Evolutionary conservation across 2,888 invertebrate genomes (phyloP).

Genomic region (Erpobdella octoculata): DNA sequence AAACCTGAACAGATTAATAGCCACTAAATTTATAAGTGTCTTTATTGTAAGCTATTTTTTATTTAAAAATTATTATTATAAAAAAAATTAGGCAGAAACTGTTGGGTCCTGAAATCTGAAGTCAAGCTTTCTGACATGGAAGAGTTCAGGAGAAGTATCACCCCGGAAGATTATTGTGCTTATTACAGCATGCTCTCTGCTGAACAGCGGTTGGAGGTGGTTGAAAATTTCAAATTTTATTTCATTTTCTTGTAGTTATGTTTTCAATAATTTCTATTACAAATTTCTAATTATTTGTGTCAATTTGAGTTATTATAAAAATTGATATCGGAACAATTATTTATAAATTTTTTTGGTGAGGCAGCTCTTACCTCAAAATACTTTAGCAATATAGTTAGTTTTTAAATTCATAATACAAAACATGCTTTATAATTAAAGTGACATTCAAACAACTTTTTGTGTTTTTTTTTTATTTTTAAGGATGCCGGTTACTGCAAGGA

Average conservation of each 20-base stretch:
- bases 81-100: not conserved
- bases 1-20: too few relatives aligned
- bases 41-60: too few relatives aligned
- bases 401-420: too few relatives aligned
- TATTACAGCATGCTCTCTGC: not conserved
- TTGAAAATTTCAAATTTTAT: not conserved
- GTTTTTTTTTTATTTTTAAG: not conserved
- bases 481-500: not conserved
- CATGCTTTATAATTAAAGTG: too few relatives aligned
- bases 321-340: too few relatives aligned
- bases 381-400: too few relatives aligned
- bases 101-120: not conserved
- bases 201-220: not conserved
- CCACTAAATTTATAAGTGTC: too few relatives aligned
- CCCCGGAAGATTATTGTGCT: slow-evolving; percentile 1
- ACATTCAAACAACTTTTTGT: too few relatives aligned
- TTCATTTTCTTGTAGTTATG: not conserved
- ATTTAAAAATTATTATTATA: not conserved
- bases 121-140: not conserved
- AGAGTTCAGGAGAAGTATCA: not conserved
- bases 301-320: too few relatives aligned
- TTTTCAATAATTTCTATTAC: not conserved
- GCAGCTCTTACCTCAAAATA: too few relatives aligned
- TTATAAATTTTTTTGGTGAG: too few relatives aligned
- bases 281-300: too few relatives aligned